Evolutionary conservation across 2,888 invertebrate genomes (phyloP).

Genomic region (Callosobruchus maculatus): DNA sequence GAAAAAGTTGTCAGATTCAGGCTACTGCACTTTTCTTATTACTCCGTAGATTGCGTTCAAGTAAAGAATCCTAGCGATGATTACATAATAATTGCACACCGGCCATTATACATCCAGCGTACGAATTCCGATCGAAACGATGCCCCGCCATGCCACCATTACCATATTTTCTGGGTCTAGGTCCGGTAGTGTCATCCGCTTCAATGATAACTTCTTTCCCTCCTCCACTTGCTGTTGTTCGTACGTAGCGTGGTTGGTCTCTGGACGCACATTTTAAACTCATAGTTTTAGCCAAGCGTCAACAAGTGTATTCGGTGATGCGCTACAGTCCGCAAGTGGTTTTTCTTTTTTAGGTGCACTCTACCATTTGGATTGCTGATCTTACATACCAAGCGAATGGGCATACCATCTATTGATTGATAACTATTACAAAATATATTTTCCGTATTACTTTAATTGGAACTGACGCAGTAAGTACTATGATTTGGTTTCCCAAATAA

Average conservation of each 20-base stretch:
- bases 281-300: conserved; percentile 15
- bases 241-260: too few relatives aligned
- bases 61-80: neutral
- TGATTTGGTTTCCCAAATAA: too few relatives aligned
- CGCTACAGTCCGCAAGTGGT: neutral
- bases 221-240: conserved; percentile 16
- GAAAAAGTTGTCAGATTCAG: too few relatives aligned
- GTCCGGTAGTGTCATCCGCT: conserved; percentile 22
- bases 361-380: too few relatives aligned
- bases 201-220: conserved; percentile 42
- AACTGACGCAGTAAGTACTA: too few relatives aligned
- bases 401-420: too few relatives aligned
- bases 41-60: too few relatives aligned
- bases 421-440: too few relatives aligned
- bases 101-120: neutral
- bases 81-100: neutral
- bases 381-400: too few relatives aligned
- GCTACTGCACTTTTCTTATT: too few relatives aligned
- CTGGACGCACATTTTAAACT: neutral
- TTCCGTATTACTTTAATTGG: too few relatives aligned
- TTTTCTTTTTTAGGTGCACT: too few relatives aligned
- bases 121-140: conserved; percentile 13
- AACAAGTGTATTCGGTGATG: conserved; percentile 21
- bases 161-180: conserved; percentile 34
- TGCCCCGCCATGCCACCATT: conserved; percentile 1